These are phyloP conservation scores for Microtus pennsylvanicus DNA, from an alignment of 2,113 vertebrate species.

Conservation along the genomic window DNA sequence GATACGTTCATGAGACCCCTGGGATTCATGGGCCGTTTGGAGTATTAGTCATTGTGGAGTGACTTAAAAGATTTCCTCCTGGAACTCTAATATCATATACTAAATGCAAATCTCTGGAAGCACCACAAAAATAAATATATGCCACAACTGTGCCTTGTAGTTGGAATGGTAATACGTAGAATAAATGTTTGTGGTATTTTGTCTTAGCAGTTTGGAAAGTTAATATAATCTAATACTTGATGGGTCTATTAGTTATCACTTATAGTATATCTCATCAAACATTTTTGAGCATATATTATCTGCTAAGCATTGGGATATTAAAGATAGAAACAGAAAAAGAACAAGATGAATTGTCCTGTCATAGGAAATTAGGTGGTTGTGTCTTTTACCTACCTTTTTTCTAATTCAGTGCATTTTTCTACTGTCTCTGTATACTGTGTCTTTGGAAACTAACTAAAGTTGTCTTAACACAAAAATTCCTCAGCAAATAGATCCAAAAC, in stretches of 20 bases:
- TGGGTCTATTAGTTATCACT: slow-evolving; percentile 10
- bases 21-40: slow-evolving; percentile 35
- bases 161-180: slow-evolving; percentile 13
- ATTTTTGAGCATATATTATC: slow-evolving; percentile 57
- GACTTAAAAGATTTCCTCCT: slow-evolving; percentile 45
- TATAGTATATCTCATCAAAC: slow-evolving; percentile 48
- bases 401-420: slow-evolving; percentile 31
- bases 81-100: not conserved
- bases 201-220: slow-evolving; percentile 41
- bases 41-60: slow-evolving; percentile 10
- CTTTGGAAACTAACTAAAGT: slow-evolving; percentile 36
- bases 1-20: slow-evolving; percentile 35
- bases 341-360: slow-evolving; percentile 29
- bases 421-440: slow-evolving; percentile 21
- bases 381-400: slow-evolving; percentile 1
- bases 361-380: not conserved
- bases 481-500: slow-evolving; percentile 49
- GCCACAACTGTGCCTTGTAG: slow-evolving; percentile 1
- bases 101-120: slow-evolving; percentile 61
- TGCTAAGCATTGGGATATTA: slow-evolving; percentile 32
- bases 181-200: slow-evolving; percentile 51
- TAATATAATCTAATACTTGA: slow-evolving; percentile 46
- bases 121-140: slow-evolving; percentile 37
- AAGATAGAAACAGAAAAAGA: slow-evolving; percentile 27
- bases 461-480: slow-evolving; percentile 38